phyloP scores from a whole-genome alignment of 2,113 vertebrate species.

The Tragulus kanchil region DNA sequence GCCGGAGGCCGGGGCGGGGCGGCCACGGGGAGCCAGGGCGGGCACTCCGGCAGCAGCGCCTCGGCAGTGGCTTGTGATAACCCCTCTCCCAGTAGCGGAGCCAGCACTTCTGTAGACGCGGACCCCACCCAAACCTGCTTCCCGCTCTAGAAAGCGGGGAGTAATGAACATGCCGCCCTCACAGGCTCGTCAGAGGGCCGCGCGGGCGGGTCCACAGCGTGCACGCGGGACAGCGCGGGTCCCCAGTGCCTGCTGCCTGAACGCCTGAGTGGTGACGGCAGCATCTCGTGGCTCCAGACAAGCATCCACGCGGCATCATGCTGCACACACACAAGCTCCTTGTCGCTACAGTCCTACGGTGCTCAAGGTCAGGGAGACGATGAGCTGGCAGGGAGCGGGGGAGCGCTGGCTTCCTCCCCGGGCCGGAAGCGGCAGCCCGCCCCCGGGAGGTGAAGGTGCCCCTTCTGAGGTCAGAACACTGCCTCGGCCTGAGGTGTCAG shows the following conservation, averaged over 20 bases:
- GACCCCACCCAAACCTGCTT: neutral
- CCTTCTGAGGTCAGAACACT: fast-evolving
- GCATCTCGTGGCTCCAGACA: neutral
- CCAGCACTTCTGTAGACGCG: fast-evolving
- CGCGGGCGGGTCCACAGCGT: fast-evolving
- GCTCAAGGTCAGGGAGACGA: fast-evolving
- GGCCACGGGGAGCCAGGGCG: fast-evolving
- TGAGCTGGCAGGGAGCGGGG: neutral
- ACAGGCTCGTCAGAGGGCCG: fast-evolving
- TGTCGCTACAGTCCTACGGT: fast-evolving
- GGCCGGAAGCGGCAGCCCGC: neutral
- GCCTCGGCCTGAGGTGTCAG: neutral
- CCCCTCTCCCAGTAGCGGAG: neutral
- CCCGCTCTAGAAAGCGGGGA: neutral
- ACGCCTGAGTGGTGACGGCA: fast-evolving
- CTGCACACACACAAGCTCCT: no score
- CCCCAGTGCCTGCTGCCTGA: fast-evolving
- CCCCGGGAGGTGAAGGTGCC: neutral
- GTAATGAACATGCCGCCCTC: neutral
- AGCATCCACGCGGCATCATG: fast-evolving
- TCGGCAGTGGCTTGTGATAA: no score
- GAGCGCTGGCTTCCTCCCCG: neutral
- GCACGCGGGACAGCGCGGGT: fast-evolving
- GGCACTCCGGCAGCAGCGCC: neutral
- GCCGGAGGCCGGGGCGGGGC: fast-evolving